Percentiles rank a stretch among this genome's conserved stretches.
Evolutionary conservation across 2,113 vertebrate species (phyloP).

Genomic region (Tragelaphus scriptus): DNA sequence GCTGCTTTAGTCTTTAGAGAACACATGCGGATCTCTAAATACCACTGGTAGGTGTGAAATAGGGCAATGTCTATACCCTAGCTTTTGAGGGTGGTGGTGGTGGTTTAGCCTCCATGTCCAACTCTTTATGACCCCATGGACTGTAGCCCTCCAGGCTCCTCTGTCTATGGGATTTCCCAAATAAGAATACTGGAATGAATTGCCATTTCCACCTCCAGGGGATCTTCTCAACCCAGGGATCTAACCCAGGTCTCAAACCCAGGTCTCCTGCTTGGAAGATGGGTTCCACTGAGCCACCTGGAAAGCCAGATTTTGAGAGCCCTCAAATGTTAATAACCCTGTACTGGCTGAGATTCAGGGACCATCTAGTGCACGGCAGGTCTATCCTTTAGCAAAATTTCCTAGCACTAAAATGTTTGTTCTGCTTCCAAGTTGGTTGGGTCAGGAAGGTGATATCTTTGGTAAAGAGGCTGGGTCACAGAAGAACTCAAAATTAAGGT

Average conservation of each 20-base stretch:
- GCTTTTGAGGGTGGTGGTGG: neutral
- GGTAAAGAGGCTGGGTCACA: neutral
- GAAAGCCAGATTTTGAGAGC: neutral
- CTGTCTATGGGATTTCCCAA: neutral
- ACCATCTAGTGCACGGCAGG: neutral
- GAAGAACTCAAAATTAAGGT: constrained; percentile 18
- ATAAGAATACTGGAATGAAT: neutral
- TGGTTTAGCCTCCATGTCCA: neutral
- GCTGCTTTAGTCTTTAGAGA: constrained; percentile 2
- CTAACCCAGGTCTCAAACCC: neutral
- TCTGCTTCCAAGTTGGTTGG: neutral
- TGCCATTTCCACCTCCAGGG: neutral
- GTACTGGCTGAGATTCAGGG: neutral
- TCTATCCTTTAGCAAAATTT: neutral
- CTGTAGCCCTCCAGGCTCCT: neutral
- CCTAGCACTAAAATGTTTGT: neutral
- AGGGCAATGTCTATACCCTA: neutral
- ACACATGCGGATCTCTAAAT: constrained; percentile 21
- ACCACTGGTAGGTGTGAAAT: neutral
- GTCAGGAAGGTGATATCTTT: constrained; percentile 5
- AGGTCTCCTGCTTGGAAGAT: neutral
- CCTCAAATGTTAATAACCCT: constrained; percentile 24
- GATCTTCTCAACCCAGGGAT: neutral
- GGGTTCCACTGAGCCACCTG: neutral
- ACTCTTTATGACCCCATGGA: neutral